phyloP scores from a whole-genome alignment of 2,113 vertebrate species.

The Crotalus viridis region DNA sequence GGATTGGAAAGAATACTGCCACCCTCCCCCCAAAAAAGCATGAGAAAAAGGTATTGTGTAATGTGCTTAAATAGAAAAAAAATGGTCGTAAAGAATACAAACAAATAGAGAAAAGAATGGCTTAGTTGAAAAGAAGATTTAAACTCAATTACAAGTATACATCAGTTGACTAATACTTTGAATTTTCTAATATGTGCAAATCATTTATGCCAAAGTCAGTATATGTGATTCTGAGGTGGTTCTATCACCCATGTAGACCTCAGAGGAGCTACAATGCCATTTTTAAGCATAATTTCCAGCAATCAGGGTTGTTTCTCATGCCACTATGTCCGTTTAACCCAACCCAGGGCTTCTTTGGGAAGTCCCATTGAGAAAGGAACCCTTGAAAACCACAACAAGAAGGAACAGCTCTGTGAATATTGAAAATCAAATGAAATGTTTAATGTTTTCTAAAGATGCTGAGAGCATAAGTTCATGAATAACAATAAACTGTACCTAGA shows the following conservation, averaged over 20 bases:
- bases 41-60: neutral
- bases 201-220: neutral
- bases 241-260: neutral
- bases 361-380: slow-evolving; percentile 59
- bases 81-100: neutral
- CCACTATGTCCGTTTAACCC: slow-evolving; percentile 51
- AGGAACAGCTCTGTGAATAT: slow-evolving; percentile 50
- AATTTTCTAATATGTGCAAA: neutral
- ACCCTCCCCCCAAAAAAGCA: neutral
- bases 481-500: neutral
- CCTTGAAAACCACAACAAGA: slow-evolving; percentile 64
- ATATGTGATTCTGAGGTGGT: neutral
- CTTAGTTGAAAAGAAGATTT: neutral
- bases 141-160: neutral
- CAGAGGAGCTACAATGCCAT: neutral
- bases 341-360: slow-evolving; percentile 63
- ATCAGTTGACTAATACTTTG: neutral
- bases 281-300: neutral
- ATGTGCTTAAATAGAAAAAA: neutral
- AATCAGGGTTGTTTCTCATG: slow-evolving; percentile 52
- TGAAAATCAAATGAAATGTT: neutral
- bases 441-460: slow-evolving; percentile 20
- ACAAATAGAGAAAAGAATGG: neutral
- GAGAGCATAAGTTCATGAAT: slow-evolving; percentile 5
- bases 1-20: neutral